Base-by-base conservation (phyloP, 2,113 vertebrate species). In the Otis tarda region DNA sequence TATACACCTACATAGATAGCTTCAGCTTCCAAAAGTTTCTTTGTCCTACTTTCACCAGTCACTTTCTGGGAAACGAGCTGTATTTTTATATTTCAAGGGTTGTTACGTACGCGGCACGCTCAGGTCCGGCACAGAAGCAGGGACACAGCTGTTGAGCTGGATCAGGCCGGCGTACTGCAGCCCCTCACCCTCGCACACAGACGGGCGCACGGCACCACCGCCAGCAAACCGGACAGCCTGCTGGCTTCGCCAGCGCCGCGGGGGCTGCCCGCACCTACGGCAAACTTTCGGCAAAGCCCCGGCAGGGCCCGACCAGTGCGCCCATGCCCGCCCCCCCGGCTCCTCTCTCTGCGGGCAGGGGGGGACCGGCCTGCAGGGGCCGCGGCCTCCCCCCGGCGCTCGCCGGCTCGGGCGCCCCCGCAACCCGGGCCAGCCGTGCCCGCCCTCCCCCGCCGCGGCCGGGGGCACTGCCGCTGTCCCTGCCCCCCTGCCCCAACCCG, bases 41-140 rank as follows among this genome's bases (percentile, higher is more conserved):
- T 81, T 65, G 56, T 71, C 56, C 52, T 67, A 13, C 52, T 49
- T 43, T 24, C 22, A 80, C 6, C 24, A 25, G 14, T 14, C 27
- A 52, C 12, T 41, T 60, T 6, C 35, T 0, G 7, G 4, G 31
- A 89, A 89, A 84, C 18, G 2, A 60, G 15, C 12, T 5, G n/a
- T 7, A 16, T 30, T 55, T 84, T 37, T 57, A 0, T 9, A 16
- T 20, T 41, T 43, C 6, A 9, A 63, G 24, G 47, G 22, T n/a
- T 28, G 20, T 3, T 8, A 27, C 1, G 22, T 0, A 4, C 0
- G 30, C 30, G 24, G 14, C 12, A 3, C 0, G 41, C 28, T 28
- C 52, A 35, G 73, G 43, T 23, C 14, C 41, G 41, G 41, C 41
- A 35, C 50, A 7, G 37, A 12, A 3, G 30, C 27, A 10, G 55